These are phyloP conservation scores for Dicrurus megarhynchus DNA, from an alignment of 2,113 vertebrate species.

Conservation along the genomic window DNA sequence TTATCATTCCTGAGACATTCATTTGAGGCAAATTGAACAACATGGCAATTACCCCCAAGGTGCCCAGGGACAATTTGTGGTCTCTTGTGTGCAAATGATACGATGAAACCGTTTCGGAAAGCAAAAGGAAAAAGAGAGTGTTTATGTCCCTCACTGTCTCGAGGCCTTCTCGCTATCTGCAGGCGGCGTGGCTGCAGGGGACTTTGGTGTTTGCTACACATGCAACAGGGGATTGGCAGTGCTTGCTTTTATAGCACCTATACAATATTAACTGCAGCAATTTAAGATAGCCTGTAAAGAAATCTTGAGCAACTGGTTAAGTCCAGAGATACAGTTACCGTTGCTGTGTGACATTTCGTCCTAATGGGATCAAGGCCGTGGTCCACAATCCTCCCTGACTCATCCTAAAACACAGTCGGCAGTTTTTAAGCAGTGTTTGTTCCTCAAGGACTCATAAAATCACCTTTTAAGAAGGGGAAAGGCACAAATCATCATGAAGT, in stretches of 20 bases:
- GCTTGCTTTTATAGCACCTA: neutral
- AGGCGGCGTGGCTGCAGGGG: neutral
- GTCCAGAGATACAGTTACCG: neutral
- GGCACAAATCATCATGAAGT: neutral
- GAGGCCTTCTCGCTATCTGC: neutral
- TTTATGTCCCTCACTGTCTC: neutral
- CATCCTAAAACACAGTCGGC: slow-evolving; percentile 7
- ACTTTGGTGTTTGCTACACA: neutral
- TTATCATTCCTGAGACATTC: neutral
- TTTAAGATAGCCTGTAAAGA: slow-evolving; percentile 18
- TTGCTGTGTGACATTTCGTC: neutral
- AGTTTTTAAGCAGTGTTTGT: neutral
- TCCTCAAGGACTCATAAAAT: neutral
- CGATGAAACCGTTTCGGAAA: neutral
- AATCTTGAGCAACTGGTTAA: neutral
- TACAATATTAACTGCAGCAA: neutral
- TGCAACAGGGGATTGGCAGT: neutral
- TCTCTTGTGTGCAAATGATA: neutral
- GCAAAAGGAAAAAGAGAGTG: neutral
- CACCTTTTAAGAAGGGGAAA: neutral
- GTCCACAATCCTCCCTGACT: neutral
- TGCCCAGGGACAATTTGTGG: neutral
- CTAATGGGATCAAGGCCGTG: slow-evolving; percentile 1
- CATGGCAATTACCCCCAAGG: slow-evolving; percentile 3
- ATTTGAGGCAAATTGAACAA: slow-evolving; percentile 23